Percentiles rank a stretch among this genome's conserved stretches.
These are phyloP conservation scores for Catalaphyllia jardinei DNA, from an alignment of 64 coral and sea anemone genomes.

Conservation along the genomic window DNA sequence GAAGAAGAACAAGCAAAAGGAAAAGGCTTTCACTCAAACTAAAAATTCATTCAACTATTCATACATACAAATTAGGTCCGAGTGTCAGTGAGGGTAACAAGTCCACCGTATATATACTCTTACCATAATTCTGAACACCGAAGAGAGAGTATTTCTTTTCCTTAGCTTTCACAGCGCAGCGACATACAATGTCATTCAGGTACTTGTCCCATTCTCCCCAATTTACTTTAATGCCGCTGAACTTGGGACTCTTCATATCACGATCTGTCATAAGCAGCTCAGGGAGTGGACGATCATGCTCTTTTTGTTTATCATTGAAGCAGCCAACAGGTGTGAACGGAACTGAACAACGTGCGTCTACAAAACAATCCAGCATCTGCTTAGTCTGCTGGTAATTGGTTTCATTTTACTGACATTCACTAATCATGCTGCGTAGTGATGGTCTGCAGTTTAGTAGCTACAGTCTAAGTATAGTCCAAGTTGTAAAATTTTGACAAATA, in stretches of 20 bases:
- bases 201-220: slow-evolving; percentile 69
- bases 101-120: neutral
- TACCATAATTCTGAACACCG: slow-evolving; percentile 52
- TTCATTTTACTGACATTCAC: too few relatives aligned
- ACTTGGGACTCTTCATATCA: slow-evolving; percentile 19
- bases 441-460: too few relatives aligned
- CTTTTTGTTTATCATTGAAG: slow-evolving; percentile 39
- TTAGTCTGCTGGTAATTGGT: too few relatives aligned
- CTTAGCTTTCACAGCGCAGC: slow-evolving; percentile 48
- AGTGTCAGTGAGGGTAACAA: too few relatives aligned
- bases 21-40: too few relatives aligned
- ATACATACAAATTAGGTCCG: too few relatives aligned
- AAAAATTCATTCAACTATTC: too few relatives aligned
- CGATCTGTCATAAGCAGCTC: slow-evolving; percentile 58
- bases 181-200: slow-evolving; percentile 50
- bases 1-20: neutral
- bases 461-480: too few relatives aligned
- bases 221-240: slow-evolving; percentile 44
- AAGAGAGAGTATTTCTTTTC: slow-evolving; percentile 36
- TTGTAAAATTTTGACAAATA: too few relatives aligned
- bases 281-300: slow-evolving; percentile 23
- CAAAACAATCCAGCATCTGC: neutral
- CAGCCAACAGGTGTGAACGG: slow-evolving; percentile 53
- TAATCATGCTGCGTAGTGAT: too few relatives aligned
- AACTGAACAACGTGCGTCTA: slow-evolving; percentile 40